These are phyloP conservation scores for Limnephilus marmoratus DNA, from an alignment of 2,888 invertebrate genomes.

Conservation along the genomic window DNA sequence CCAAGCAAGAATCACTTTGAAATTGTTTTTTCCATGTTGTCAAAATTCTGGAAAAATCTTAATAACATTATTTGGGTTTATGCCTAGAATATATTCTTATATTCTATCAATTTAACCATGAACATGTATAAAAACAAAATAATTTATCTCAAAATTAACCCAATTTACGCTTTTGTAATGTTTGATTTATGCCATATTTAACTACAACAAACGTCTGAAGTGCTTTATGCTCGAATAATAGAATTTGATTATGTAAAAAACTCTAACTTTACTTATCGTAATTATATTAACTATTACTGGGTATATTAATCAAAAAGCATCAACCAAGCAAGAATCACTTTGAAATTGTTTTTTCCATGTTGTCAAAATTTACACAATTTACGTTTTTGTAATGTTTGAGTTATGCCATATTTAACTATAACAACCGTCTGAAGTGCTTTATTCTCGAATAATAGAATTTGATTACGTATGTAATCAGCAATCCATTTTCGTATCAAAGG, in stretches of 20 bases:
- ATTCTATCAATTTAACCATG: too few species aligned
- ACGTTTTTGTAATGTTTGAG: background rate
- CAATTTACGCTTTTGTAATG: background rate
- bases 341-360: too few species aligned
- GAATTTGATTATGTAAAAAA: background rate
- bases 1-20: too few species aligned
- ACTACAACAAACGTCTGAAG: background rate
- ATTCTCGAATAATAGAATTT: background rate
- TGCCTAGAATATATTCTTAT: background rate
- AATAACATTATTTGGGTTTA: too few species aligned
- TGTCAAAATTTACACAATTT: too few species aligned
- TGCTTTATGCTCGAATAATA: background rate
- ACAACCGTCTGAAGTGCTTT: background rate
- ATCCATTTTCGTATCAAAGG: background rate
- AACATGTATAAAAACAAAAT: background rate
- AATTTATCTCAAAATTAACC: background rate
- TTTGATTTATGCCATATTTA: background rate
- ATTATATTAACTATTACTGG: too few species aligned
- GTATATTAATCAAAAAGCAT: too few species aligned
- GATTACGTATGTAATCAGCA: background rate
- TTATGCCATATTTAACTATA: background rate
- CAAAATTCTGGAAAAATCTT: too few species aligned
- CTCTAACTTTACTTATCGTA: too few species aligned
- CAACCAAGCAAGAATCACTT: too few species aligned
- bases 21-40: too few species aligned